phyloP scores from a whole-genome alignment of 2,888 invertebrate genomes.

The Dryobota labecula region DNA sequence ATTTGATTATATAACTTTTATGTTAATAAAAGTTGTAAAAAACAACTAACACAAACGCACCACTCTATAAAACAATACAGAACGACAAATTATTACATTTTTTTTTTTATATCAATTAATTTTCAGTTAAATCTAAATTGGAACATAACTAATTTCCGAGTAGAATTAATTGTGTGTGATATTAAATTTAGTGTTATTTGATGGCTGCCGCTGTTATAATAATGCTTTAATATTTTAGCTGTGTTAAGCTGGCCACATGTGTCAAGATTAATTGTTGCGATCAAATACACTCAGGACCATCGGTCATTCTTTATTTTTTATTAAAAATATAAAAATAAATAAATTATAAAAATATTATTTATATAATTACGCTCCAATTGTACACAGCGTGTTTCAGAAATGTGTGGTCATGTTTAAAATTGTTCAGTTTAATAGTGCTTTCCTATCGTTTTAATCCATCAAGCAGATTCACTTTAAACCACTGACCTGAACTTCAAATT shows the following conservation, averaged over 20 bases:
- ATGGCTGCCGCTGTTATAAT: slow-evolving; percentile 12
- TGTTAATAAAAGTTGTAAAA: slow-evolving; percentile 3
- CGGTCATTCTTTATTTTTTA: not conserved
- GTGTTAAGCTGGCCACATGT: not conserved
- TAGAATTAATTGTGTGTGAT: not conserved
- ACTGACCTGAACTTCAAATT: not conserved
- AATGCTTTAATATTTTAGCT: not conserved
- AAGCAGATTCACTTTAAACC: not conserved
- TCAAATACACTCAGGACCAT: not conserved
- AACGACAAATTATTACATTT: slow-evolving; percentile 8
- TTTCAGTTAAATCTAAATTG: slow-evolving; percentile 7
- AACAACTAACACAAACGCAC: slow-evolving; percentile 21
- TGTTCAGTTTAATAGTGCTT: not conserved
- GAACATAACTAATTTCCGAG: not conserved
- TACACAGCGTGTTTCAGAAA: not conserved
- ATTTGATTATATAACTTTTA: not conserved
- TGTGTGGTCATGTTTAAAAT: not conserved
- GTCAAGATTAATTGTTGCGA: not conserved
- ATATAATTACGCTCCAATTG: not conserved
- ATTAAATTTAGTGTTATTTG: slow-evolving; percentile 2
- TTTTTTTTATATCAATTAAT: not conserved
- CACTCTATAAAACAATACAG: slow-evolving; percentile 16
- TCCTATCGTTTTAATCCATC: not conserved
- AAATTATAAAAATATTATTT: not conserved
- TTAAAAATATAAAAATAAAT: not conserved